Percentiles rank a stretch among this genome's conserved stretches.
Conservation (phyloP, 1,140 invertebrate genomes). For the Rhagoletis pomonella region DNA sequence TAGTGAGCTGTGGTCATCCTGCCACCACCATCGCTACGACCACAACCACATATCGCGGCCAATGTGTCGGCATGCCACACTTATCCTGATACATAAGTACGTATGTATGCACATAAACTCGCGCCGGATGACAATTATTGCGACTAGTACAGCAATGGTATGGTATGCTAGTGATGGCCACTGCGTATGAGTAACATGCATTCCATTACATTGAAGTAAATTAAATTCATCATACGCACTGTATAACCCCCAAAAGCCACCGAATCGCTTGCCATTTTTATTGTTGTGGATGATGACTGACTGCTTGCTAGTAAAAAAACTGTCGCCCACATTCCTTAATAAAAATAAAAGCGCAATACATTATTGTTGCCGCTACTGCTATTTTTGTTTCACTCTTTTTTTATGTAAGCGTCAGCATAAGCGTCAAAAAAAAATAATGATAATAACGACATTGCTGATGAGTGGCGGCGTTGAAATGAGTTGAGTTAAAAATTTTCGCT, state of each 20-base stretch:
- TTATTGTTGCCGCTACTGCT: too few species aligned
- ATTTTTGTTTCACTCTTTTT: background rate
- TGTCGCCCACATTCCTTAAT: background rate
- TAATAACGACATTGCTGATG: background rate
- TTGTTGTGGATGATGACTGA: background rate
- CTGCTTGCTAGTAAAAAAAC: background rate
- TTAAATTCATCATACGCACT: slow-evolving; percentile 52
- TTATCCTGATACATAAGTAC: background rate
- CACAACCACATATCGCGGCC: background rate
- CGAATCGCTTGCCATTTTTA: background rate
- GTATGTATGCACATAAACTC: too few species aligned
- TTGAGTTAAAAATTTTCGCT: slow-evolving; percentile 21
- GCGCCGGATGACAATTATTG: background rate
- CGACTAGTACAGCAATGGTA: background rate
- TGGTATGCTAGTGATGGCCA: background rate
- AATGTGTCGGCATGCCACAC: background rate
- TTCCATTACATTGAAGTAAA: slow-evolving; percentile 14
- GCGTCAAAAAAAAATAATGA: background rate
- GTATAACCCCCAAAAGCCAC: background rate
- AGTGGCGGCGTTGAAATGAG: slow-evolving; percentile 31
- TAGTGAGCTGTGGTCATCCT: background rate
- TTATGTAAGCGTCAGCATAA: background rate
- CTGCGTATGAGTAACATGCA: slow-evolving; percentile 38
- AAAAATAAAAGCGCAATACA: background rate
- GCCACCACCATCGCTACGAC: background rate